These are phyloP conservation scores for Psophia crepitans DNA, from an alignment of 2,113 vertebrate species.

Conservation along the genomic window DNA sequence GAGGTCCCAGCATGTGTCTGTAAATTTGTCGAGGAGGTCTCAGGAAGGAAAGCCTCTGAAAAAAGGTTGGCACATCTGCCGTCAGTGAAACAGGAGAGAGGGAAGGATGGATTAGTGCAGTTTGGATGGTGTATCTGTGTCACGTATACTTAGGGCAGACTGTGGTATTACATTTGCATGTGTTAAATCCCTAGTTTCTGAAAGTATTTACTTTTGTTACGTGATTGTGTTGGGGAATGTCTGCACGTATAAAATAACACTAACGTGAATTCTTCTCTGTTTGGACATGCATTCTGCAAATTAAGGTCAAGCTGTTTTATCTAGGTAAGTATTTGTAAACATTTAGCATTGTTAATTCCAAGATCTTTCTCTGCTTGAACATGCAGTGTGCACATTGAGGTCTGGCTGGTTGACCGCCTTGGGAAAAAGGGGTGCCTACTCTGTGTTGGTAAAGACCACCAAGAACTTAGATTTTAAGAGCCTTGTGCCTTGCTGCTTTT, in stretches of 20 bases:
- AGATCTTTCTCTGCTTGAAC: neutral
- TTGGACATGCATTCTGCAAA: neutral
- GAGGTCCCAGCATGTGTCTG: neutral
- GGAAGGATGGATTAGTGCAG: neutral
- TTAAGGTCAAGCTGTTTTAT: neutral
- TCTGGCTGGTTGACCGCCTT: neutral
- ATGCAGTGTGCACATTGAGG: neutral
- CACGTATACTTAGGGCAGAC: neutral
- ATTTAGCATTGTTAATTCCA: constrained; percentile 2
- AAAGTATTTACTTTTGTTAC: neutral
- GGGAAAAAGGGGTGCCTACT: neutral
- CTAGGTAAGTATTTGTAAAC: constrained; percentile 16
- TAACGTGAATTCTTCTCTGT: neutral
- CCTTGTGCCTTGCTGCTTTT: neutral
- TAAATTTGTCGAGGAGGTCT: neutral
- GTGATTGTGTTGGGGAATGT: neutral
- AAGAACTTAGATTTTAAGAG: neutral
- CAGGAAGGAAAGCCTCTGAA: neutral
- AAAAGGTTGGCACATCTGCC: neutral
- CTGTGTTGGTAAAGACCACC: neutral
- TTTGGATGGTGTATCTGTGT: neutral
- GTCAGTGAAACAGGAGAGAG: neutral
- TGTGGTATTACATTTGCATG: neutral
- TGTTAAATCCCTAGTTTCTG: neutral
- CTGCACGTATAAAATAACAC: neutral